Evolutionary conservation across 2,888 invertebrate genomes (phyloP).

Genomic region (Exocentrus adspersus): DNA sequence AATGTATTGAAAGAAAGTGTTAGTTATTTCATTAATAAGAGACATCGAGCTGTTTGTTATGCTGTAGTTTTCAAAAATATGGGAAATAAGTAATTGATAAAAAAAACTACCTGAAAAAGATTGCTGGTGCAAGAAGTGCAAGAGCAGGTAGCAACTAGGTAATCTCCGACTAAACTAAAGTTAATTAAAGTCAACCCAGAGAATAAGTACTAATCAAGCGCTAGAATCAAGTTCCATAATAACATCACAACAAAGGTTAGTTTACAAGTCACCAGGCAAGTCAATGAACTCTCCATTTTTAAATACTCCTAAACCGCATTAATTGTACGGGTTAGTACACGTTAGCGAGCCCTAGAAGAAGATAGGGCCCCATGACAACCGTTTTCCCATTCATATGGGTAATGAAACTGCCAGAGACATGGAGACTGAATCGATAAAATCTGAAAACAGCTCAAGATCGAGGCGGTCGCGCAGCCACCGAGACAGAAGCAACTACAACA

Average conservation of each 20-base stretch:
- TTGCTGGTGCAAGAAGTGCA: too few relatives aligned
- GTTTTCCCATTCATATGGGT: conserved; percentile 56
- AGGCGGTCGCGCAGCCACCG: conserved; percentile 74
- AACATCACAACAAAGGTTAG: too few relatives aligned
- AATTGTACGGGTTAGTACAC: conserved; percentile 1
- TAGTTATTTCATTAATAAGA: neutral
- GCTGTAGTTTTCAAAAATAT: too few relatives aligned
- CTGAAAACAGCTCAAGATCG: conserved; percentile 88
- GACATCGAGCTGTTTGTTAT: too few relatives aligned
- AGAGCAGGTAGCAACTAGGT: too few relatives aligned
- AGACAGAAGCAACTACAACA: conserved; percentile 67
- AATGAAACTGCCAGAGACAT: conserved; percentile 70
- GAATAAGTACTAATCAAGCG: too few relatives aligned
- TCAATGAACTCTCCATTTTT: conserved; percentile 39
- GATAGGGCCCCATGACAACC: conserved; percentile 22
- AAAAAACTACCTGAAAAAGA: too few relatives aligned
- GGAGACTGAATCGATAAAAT: conserved; percentile 95
- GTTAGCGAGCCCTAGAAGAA: conserved; percentile 1
- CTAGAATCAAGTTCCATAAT: too few relatives aligned
- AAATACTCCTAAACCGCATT: neutral
- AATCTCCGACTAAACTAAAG: too few relatives aligned
- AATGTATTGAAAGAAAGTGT: conserved; percentile 9
- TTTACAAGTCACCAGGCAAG: too few relatives aligned
- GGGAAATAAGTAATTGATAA: too few relatives aligned
- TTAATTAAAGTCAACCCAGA: too few relatives aligned